phyloP scores from a whole-genome alignment of 2,888 invertebrate species.

The Notodonta ziczac region DNA sequence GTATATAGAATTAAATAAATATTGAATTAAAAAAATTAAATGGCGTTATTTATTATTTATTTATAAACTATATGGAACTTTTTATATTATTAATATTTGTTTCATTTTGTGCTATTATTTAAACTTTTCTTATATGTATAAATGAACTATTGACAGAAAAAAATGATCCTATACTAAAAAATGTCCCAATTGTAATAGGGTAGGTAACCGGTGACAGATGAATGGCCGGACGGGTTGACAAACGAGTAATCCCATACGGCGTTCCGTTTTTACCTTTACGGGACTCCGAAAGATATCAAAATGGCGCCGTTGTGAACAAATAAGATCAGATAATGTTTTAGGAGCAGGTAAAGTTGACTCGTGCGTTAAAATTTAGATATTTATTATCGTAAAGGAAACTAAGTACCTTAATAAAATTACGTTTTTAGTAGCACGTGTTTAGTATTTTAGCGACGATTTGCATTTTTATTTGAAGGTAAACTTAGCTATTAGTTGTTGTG shows the following conservation, averaged over 20 bases:
- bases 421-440: slow-evolving; percentile 41
- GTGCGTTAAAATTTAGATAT: slow-evolving; percentile 45
- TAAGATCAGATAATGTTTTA: slow-evolving; percentile 58
- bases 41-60: too few species aligned
- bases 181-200: slow-evolving; percentile 37
- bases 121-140: not conserved
- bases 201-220: slow-evolving; percentile 40
- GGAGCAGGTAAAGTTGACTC: slow-evolving; percentile 58
- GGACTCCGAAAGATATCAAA: slow-evolving; percentile 44
- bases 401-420: slow-evolving; percentile 48
- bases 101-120: not conserved
- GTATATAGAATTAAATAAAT: too few species aligned
- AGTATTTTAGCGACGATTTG: slow-evolving; percentile 40
- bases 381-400: slow-evolving; percentile 40
- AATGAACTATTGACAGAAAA: slow-evolving; percentile 13
- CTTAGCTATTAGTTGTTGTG: slow-evolving; percentile 17
- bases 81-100: too few species aligned
- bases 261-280: slow-evolving; percentile 39
- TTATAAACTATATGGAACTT: too few species aligned
- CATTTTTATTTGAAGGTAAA: slow-evolving; percentile 14
- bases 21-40: too few species aligned
- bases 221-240: slow-evolving; percentile 43
- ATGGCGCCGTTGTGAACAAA: slow-evolving; percentile 61
- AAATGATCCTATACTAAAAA: slow-evolving; percentile 19
- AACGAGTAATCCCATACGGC: slow-evolving; percentile 36